Base-by-base conservation (phyloP, 2,113 vertebrate genomes). In the Mastomys natalensis region DNA sequence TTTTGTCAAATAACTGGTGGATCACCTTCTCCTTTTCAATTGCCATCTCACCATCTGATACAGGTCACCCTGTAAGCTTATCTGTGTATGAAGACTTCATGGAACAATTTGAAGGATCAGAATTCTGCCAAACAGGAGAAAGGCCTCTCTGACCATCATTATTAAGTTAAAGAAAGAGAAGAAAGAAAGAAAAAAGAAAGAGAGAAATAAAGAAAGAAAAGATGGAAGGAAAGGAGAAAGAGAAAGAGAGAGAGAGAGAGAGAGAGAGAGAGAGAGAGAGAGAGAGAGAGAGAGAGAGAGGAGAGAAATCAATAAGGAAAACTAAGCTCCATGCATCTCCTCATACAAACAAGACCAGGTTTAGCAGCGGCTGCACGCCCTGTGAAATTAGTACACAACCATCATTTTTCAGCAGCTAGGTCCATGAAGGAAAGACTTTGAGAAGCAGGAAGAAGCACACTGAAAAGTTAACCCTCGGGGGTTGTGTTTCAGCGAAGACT, bases 401-500 rank as follows among this genome's bases (percentile, higher is more conserved):
- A 94, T 96, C 78, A 91, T 93, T 97, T 97, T 87, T 89, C 91
- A 96, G 89, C 86, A 80, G 64, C 62, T 74, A 84, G 77, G 87
- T 91, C 89, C 95, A 94, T 40, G 81, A 92, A 62, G 66, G 82
- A 89, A 90, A 96, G 93, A 94, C 93, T 96, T 94, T 93, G 95
- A 98, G 93, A 95, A 95, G 94, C 97, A 73, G 85, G 94, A 84
- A 94, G 78, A 97, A 80, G 78, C n/a, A 51, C 70, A 89, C 16
- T 97, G 96, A 94, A 97, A 85, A 96, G 88, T 86, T 94, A 97
- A 97, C 95, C 96, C 97, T 96, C 88, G 87, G 93, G 95, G 82
- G 48, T 76, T 95, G 93, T 66, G 62, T 95, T 92, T 92, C 82
- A 97, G 97, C 93, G 91, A 97, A 97, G 95, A 95, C 89, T 96